Base-by-base conservation (phyloP, 35 echinoderm and acorn worm species). In the Patiria miniata region DNA sequence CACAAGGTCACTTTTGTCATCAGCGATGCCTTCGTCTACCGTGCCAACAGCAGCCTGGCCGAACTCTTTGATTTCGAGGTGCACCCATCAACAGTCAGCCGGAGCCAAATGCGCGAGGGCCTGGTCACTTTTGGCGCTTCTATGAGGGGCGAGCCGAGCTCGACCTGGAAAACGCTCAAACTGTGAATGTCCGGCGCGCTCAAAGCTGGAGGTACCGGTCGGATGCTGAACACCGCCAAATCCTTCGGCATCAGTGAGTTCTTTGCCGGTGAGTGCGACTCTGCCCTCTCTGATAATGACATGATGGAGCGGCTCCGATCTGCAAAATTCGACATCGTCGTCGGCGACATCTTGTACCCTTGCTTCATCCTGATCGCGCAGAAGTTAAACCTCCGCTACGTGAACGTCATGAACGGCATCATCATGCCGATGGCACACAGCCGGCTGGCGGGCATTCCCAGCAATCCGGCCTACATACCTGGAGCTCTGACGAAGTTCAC, bases 1-100 rank as follows among this genome's bases (percentile, higher is more conserved):
- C 93, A 94, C 58, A 91, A 78, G 30, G 89, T 94, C 1, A 87
- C 93, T 7, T 87, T 89, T 36, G 37, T 94, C 5, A 79, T 91
- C 1, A 91, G 83, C 56, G 83, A 94, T 77, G 79, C 61, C 1
- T 94, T 91, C 51, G 60, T 78, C 58, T 18, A 79, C 42, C 85
- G 79, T 14, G 50, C 65, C 7, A 80, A 7, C 42, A 40, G 40
- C 78, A 93, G 52, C 78, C 69, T 68, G 38, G 40, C 92, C 2
- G 18, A 81, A 15, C 52, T 85, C 0, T 93, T 93, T 23, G 26
- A 50, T 4, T 90, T 57, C 58, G 87, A 93, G 84, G 79, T 80
- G n/a, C 89, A 85, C 61, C 34, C 65, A 26, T 73, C 65, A n/a
- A 36, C 65, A 7, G 26, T 73, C 34, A 14, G 19, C n/a, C 7